Evolutionary conservation across 2,797 vertebrate species (phyloP).

Genomic region (Fratercula arctica): DNA sequence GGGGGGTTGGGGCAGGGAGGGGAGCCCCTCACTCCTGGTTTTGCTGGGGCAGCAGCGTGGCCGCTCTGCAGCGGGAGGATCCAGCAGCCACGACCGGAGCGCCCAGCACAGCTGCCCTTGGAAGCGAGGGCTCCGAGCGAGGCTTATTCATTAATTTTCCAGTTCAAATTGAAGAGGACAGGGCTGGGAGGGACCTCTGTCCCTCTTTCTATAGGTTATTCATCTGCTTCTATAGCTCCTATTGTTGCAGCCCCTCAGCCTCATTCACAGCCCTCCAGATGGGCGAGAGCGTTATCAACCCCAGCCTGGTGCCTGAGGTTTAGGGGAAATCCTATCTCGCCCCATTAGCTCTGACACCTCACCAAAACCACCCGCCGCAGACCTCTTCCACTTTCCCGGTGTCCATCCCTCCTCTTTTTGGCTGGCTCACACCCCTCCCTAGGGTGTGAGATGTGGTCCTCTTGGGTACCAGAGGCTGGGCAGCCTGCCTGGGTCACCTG

Average conservation of each 20-base stretch:
- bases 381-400: background rate
- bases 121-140: background rate
- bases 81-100: background rate
- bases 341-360: background rate
- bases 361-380: background rate
- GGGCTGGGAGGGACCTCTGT: background rate
- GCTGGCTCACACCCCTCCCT: background rate
- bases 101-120: background rate
- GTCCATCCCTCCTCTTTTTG: background rate
- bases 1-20: background rate
- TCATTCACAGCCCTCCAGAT: background rate
- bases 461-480: background rate
- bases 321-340: background rate
- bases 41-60: fast-evolving
- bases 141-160: background rate
- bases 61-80: background rate
- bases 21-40: background rate
- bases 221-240: background rate
- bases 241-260: background rate
- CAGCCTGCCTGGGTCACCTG: background rate
- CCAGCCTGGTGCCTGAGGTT: background rate
- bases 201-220: background rate
- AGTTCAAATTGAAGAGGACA: background rate
- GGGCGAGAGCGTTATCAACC: background rate
- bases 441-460: background rate